Percentiles rank a stretch among this genome's conserved stretches.
These are phyloP conservation scores for Megaceryle maxima DNA, from an alignment of 2,113 vertebrate genomes.

Conservation along the genomic window DNA sequence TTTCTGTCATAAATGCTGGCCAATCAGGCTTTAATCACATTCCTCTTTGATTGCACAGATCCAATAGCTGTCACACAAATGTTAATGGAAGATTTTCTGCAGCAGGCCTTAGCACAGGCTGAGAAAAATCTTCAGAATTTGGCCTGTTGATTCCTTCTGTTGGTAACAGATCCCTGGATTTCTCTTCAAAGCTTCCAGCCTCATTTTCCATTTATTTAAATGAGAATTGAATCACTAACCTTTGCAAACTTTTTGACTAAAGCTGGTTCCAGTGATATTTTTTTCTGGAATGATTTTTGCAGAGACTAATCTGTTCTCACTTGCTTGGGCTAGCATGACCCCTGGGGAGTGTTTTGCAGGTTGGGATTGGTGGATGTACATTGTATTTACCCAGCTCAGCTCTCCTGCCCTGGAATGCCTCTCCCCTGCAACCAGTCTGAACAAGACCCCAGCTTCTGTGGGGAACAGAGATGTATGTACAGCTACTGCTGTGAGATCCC, in stretches of 20 bases:
- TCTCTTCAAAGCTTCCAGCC: neutral
- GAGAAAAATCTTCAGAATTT: neutral
- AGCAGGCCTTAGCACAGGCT: neutral
- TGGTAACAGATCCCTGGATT: neutral
- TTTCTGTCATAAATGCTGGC: neutral
- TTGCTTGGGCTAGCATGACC: constrained; percentile 15
- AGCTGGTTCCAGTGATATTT: neutral
- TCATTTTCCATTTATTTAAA: neutral
- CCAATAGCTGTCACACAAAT: neutral
- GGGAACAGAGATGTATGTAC: neutral
- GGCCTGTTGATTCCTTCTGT: neutral
- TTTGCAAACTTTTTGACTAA: neutral
- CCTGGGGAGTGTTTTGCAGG: neutral
- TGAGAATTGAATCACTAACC: neutral
- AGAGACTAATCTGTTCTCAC: neutral
- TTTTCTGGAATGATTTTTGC: constrained; percentile 20
- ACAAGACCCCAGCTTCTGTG: neutral
- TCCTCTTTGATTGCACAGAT: neutral
- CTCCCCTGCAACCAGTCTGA: neutral
- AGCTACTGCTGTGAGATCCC: neutral
- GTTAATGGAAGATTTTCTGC: neutral
- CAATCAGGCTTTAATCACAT: neutral
- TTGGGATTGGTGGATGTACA: neutral
- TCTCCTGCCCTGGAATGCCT: constrained; percentile 6
- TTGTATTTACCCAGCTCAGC: neutral